Evolutionary conservation across 1,140 invertebrate genomes (phyloP), one percentile per base, ranked within the genome.

Genomic region (Seison nebaliae): DNA sequence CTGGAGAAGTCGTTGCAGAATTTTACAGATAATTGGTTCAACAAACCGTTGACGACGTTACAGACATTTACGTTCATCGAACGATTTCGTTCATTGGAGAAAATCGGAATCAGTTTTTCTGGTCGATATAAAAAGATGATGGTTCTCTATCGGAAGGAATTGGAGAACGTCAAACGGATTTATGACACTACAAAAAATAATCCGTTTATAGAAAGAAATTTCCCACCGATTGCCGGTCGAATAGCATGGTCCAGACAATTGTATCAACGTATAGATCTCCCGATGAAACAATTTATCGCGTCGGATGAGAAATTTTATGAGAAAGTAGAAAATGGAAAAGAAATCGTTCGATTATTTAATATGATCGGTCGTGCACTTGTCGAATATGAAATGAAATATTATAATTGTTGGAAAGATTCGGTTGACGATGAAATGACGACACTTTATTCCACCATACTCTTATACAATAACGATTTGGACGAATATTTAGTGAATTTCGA

Each of bases 71-170:
- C 53, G 29, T 44, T 61, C 23, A 42, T 61, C 22, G 45, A 38
- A n/a, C 59, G 59, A 44, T 58, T 61, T 50, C 53, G 58, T 28
- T 47, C 43, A 24, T 54, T 61, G 18, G 44, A 46, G 7, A 50
- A 50, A 11, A 50, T 51, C 12, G 47, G 58, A 33, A 44, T 61
- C 9, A 51, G 60, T 44, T 47, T 58, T 38, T 51, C 51, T 29
- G 74, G 80, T 49, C 83, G 86, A 55, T 83, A 83, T 48, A 68
- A 70, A 16, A 57, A 74, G 15, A 72, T 88, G 3, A 55, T 80
- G 5, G 69, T 67, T 44, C 74, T 75, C 49, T 77, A 76, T 44
- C 73, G 77, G 33, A 70, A 68, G 39, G 76, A 84, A 57, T 68
- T 86, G 1, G 76, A 83, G 43, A 67, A 31, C 7, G 35, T 59